Evolutionary conservation across 2,888 invertebrate species (phyloP), one percentile per base, ranked within the genome.

Genomic region (Marasmarcha lunaedactyla): DNA sequence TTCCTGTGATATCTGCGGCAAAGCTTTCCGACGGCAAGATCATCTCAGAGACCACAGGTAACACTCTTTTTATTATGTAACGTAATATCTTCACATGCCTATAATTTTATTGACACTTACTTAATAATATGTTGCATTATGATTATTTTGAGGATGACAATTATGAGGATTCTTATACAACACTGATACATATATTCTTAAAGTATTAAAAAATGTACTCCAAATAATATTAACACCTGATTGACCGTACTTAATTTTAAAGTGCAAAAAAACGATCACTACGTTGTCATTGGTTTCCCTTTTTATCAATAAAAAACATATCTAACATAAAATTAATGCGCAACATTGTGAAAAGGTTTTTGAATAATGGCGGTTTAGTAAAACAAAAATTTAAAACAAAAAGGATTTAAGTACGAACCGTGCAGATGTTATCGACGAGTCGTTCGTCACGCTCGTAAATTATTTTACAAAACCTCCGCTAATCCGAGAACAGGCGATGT

Each of bases 1-100:
- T 71, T 94, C 95, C 12, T 98, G 98, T 85, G 98, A 98, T 78
- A 95, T 98, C 57, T 98, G 98, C 72, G 94, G 95, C 42, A 98
- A 98, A 79, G 96, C 97, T 34, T 98, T 98, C 86, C 88, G 98
- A 59, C 87, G 98, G 65, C 98, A 98, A 85, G 98, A 98, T 84
- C 95, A 95, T 76, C 87, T 95, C 10, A 85, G 95, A 71, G 95
- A 95, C 81, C 95, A 95, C 86, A 92, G 95, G 95, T 95, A 86
- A 85, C 53, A 46, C 30, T 30, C 30, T 20, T 20, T 20, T 20
- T 20, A 20, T 20, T 20, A 5, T 5, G 20, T 20, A 20, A 20
- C 47, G 39, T 33, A 15, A 35, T 42, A 15, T 39, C 36, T n/a
- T n/a, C n/a, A n/a, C n/a, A n/a, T n/a, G n/a, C n/a, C n/a, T n/a